Conservation (phyloP, 2,113 vertebrate species). For the Vanacampus margaritifer region DNA sequence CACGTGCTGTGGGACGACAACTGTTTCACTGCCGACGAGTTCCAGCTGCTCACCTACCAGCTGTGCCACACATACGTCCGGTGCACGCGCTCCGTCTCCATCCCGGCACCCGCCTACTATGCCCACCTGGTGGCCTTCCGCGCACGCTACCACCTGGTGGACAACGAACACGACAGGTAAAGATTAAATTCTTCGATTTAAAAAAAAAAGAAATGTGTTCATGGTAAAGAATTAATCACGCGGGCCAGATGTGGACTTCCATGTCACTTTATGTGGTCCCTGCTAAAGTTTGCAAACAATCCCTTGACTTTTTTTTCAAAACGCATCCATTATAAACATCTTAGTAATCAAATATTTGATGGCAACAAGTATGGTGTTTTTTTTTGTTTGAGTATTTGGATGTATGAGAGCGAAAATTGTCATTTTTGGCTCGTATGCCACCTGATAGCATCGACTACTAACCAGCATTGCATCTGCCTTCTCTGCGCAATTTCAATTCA, state of each 20-base stretch:
- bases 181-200: neutral
- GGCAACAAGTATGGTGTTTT: no score
- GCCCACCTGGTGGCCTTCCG: conserved; percentile 98
- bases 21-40: conserved; percentile 97
- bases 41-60: conserved; percentile 99
- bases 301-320: no score
- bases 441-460: no score
- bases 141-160: conserved; percentile 97
- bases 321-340: no score
- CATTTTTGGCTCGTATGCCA: no score
- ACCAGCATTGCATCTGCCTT: neutral
- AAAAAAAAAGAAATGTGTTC: neutral
- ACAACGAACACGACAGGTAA: conserved; percentile 99
- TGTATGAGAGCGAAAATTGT: no score
- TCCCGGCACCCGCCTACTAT: conserved; percentile 97
- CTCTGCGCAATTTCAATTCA: neutral
- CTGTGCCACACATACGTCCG: conserved; percentile 99
- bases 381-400: no score
- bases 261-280: no score
- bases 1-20: conserved; percentile 99
- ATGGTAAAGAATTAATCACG: no score
- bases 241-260: no score
- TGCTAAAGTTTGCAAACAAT: no score
- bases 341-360: no score
- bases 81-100: conserved; percentile 97